Base-by-base conservation (phyloP, 2,888 invertebrate species). In the Calliphora vomitoria region DNA sequence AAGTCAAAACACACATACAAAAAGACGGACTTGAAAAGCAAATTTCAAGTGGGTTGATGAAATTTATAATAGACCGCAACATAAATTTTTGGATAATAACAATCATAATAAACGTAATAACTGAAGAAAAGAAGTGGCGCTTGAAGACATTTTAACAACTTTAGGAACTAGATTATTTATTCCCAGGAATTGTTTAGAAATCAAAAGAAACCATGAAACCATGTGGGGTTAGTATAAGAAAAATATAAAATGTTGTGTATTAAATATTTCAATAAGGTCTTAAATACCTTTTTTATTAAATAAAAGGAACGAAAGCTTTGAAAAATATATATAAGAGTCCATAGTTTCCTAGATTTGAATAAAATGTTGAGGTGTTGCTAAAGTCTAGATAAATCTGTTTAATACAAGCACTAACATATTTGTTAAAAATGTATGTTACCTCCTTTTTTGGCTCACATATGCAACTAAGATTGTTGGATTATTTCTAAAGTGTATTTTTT, bases 31-130 rank as follows among this genome's bases (percentile, higher is more conserved):
- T 8, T 38, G 62, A n/a, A 53, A 6, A 58, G 71, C 44, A 69
- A 82, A 55, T 31, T 50, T 60, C 31, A 74, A 82, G 82, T 79
- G 82, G 78, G 72, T 76, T 74, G 78, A 62, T 53, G 44, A 41
- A 50, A 71, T 60, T 79, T 83, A 0, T 35, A 38, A n/a, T 20
- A 66, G 18, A 79, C 50, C 68, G 25, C 58, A 66, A 60, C 47
- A 38, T 62, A 20, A 62, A 64, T 13, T 53, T 60, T 64, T 4
- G 41, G 35, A n/a, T 38, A 31, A 71, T 55, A 81, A 55, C 4
- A 74, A 50, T 10, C 66, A 72, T 58, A 74, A 47, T 55, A 31
- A 66, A 53, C 41, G 10, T 47, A 31, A 11, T n/a, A 20, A 38
- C n/a, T 55, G n/a, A 15, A 71, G n/a, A 18, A 69, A 78, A 5